Base-by-base conservation (phyloP, 2,113 vertebrate genomes). In the Protobothrops flavoviridis region DNA sequence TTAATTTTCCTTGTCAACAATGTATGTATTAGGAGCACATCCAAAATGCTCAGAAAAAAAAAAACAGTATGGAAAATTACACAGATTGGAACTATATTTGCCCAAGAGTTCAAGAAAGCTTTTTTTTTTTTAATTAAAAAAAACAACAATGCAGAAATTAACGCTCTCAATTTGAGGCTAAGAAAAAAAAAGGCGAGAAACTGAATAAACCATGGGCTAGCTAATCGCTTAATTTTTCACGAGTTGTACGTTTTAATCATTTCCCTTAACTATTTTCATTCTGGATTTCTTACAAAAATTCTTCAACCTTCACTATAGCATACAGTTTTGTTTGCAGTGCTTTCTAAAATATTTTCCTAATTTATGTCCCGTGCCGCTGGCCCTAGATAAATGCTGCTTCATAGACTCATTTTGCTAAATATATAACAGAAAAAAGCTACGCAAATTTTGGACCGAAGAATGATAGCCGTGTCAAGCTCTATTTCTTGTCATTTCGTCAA, bases 311-410 rank as follows among this genome's bases (percentile, higher is more conserved):
- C 13, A 3, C 5, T 20, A 50, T 50, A 20, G 2, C n/a, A 33
- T 33, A 3, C n/a, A 33, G n/a, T 74, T 74, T 33, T 33, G n/a
- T 74, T 74, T 2, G 1, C 12, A 6, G 6, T 7, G 64, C 15
- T 74, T 74, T 74, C n/a, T 3, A 74, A 74, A 74, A 74, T 15
- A 33, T 17, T 33, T 74, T 20, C 5, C n/a, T 74, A 74, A 74
- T 39, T 39, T 39, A 33, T 6, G 1, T 74, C 15, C n/a, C 13
- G 0, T 20, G 15, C 2, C 5, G n/a, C 13, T 33, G n/a, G 29
- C 5, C 64, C 4, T 7, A 74, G n/a, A 33, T 74, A 74, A 33
- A 74, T 74, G n/a, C 64, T 17, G 15, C 13, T 74, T 17, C 12
- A 17, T 74, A 74, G n/a, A 39, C 69, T 20, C n/a, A 33, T 20